Base-by-base conservation (phyloP, 1,140 invertebrate genomes). In the Chironomus striatipennis region DNA sequence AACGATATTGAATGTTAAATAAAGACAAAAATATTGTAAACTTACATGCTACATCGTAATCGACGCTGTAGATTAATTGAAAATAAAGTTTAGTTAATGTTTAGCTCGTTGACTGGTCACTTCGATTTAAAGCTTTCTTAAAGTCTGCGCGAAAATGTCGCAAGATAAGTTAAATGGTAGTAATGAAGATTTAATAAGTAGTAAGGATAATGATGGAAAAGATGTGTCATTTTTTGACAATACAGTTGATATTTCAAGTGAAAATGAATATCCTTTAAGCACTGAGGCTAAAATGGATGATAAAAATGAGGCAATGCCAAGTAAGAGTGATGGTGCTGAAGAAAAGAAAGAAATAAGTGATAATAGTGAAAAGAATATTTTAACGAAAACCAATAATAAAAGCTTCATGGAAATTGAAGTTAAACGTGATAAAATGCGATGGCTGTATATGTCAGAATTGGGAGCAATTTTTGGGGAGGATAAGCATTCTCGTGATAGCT, bases 331-430 rank as follows among this genome's bases (percentile, higher is more conserved):
- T 12, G n/a, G 7, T 57, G 2, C 47, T 2, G 1, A 57, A 57
- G 47, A n/a, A n/a, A n/a, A 12, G 9, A n/a, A 12, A 57, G 47
- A 57, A n/a, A 57, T 2, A 57, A 57, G n/a, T 57, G 47, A 57
- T 57, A n/a, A n/a, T 2, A n/a, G 7, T 34, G 24, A 34, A 2
- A 34, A 34, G 24, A 43, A 76, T 43, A 10, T 73, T n/a, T 15
- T 42, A 64, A 34, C 24, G 5, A 34, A 74, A 21, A 72, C 12
- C n/a, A 24, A 73, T 42, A 47, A 82, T 77, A 82, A 79, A 76
- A 82, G 81, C 77, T 79, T 79, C 47, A 82, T 82, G 81, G 81
- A 82, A 78, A 76, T 82, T 76, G 81, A 82, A 76, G 81, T 81
- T 77, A 77, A 78, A 73, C 79, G 81, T 74, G 81, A 82, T 75